Percentiles rank a stretch among this genome's conserved stretches.
phyloP scores from a whole-genome alignment of 2,888 invertebrate genomes.

The Drosophila mercatorum region DNA sequence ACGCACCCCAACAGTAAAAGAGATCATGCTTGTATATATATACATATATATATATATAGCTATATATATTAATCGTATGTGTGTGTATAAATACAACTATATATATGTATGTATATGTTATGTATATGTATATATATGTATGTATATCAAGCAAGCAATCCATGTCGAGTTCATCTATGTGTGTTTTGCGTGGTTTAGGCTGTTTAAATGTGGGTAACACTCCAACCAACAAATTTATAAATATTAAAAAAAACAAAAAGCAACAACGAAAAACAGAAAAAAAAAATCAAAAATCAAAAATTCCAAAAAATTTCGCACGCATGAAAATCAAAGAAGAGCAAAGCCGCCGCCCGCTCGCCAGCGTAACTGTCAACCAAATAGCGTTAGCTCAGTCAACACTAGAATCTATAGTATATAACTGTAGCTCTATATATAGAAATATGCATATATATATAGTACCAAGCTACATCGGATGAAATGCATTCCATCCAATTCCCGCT shows the following conservation, averaged over 20 bases:
- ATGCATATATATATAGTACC: conserved; percentile 12
- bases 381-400: conserved; percentile 8
- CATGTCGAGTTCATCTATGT: conserved; percentile 84
- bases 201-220: conserved; percentile 80
- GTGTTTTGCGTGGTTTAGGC: conserved; percentile 84
- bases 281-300: conserved; percentile 9
- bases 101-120: conserved; percentile 12
- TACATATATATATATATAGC: conserved; percentile 3
- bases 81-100: conserved; percentile 11
- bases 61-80: background rate
- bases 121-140: conserved; percentile 28
- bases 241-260: conserved; percentile 31
- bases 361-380: conserved; percentile 26
- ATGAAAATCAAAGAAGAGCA: conserved; percentile 31
- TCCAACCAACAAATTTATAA: conserved; percentile 28
- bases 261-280: conserved; percentile 4
- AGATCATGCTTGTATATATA: conserved; percentile 44
- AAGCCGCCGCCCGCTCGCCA: conserved; percentile 64
- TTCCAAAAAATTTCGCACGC: conserved; percentile 33
- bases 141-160: conserved; percentile 69
- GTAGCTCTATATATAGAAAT: conserved; percentile 7
- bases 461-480: conserved; percentile 23
- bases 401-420: conserved; percentile 10
- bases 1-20: conserved; percentile 68
- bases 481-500: conserved; percentile 18